Conservation (phyloP, 2,797 vertebrate species). For the Eptatretus atami region DNA sequence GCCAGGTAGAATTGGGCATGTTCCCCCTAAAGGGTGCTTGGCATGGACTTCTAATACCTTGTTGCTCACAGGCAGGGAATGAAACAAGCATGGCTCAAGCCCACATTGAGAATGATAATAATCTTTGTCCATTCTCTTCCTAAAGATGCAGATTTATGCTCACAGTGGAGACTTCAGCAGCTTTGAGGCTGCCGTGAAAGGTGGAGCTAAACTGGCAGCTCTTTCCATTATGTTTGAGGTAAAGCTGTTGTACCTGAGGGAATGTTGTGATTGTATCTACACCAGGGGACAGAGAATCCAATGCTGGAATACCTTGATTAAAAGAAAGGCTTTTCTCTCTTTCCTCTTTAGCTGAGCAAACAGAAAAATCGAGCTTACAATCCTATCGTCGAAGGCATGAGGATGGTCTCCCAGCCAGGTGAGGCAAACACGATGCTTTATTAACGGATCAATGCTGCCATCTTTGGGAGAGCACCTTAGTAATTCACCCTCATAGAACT, state of each 20-base stretch:
- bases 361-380: background rate
- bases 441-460: no score
- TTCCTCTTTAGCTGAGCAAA: constrained; percentile 1
- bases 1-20: no score
- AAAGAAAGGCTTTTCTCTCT: background rate
- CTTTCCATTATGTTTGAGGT: constrained; percentile 5
- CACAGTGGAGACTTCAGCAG: constrained; percentile 1
- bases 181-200: constrained; percentile 3
- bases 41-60: no score
- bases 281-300: no score
- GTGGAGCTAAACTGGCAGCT: constrained; percentile 3
- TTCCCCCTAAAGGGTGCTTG: no score
- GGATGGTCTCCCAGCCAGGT: background rate
- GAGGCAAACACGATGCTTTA: no score
- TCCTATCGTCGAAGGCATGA: background rate
- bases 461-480: no score
- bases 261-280: background rate
- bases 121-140: background rate
- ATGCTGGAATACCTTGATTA: no score
- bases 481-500: no score
- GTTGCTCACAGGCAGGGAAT: no score
- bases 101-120: no score
- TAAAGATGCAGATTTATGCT: background rate
- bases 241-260: background rate
- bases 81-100: no score